Conservation (phyloP, 2,797 vertebrate species). For the Alectoris magna region DNA sequence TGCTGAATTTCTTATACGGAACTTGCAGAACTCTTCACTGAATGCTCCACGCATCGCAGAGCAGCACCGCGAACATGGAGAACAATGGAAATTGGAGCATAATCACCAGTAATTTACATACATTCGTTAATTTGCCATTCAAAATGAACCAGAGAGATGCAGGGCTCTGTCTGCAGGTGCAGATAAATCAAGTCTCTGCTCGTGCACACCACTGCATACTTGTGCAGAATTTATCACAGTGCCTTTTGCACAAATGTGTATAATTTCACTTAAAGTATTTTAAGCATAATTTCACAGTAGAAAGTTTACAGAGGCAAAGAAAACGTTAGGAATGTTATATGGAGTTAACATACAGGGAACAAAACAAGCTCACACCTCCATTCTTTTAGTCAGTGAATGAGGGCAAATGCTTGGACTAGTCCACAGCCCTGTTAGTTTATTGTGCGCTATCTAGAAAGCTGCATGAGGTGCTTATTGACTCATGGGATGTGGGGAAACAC, state of each 20-base stretch:
- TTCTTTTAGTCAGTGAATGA: not conserved
- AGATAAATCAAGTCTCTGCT: not conserved
- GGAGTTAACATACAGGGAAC: rapidly evolving
- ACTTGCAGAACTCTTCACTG: not conserved
- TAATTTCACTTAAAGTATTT: not conserved
- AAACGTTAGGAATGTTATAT: not conserved
- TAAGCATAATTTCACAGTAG: not conserved
- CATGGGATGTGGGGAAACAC: slow-evolving; percentile 41
- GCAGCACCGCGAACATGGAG: not conserved
- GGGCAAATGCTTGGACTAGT: not conserved
- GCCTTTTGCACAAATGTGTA: not conserved
- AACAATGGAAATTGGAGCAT: not conserved
- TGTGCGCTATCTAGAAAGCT: slow-evolving; percentile 7
- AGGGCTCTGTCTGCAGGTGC: slow-evolving; percentile 8
- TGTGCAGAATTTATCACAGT: not conserved
- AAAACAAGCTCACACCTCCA: not conserved
- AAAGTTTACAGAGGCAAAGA: not conserved
- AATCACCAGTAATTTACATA: not conserved
- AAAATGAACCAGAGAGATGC: not conserved
- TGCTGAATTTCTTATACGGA: not conserved
- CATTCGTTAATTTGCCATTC: slow-evolving; percentile 3
- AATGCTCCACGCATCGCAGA: not conserved
- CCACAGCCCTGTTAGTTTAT: not conserved
- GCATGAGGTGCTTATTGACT: slow-evolving; percentile 67
- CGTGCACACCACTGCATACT: not conserved